Conservation (phyloP, 2,888 invertebrate species). For the Sminthurides aquaticus region DNA sequence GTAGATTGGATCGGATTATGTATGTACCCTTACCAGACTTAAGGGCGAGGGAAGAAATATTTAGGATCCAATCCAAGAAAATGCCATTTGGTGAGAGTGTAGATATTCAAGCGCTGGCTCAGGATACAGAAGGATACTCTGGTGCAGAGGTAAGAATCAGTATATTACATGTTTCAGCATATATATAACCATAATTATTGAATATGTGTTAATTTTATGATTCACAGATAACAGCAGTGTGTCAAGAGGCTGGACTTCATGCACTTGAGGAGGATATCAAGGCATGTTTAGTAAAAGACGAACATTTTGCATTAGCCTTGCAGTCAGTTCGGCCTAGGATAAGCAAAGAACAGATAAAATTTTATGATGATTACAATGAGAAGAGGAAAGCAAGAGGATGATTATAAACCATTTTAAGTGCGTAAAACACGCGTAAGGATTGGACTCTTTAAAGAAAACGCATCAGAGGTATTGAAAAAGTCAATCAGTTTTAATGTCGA, state of each 20-base stretch:
- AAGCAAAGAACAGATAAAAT: slow-evolving; percentile 58
- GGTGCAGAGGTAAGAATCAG: slow-evolving; percentile 72
- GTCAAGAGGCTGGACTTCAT: slow-evolving; percentile 81
- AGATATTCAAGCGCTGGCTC: slow-evolving; percentile 59
- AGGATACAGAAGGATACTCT: slow-evolving; percentile 70
- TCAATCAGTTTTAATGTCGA: too few relatives aligned
- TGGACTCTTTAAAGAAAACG: too few relatives aligned
- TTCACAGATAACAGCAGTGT: slow-evolving; percentile 60
- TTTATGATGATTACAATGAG: slow-evolving; percentile 60
- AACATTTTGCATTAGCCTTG: slow-evolving; percentile 68
- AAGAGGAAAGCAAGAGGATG: not conserved
- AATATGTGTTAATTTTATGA: too few relatives aligned
- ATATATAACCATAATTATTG: not conserved
- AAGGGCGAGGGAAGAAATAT: slow-evolving; percentile 69
- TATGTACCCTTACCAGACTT: slow-evolving; percentile 87
- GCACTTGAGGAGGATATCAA: slow-evolving; percentile 71
- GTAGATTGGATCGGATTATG: slow-evolving; percentile 80
- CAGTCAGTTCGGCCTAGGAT: slow-evolving; percentile 68
- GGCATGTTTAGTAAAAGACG: slow-evolving; percentile 55
- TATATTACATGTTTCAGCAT: slow-evolving; percentile 1
- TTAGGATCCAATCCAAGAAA: slow-evolving; percentile 65
- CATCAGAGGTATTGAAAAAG: too few relatives aligned
- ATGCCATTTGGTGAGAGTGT: slow-evolving; percentile 64
- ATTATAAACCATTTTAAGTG: too few relatives aligned
- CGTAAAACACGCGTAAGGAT: too few relatives aligned